A percentile compares a stretch with the other conserved stretches of the same genome.
Evolutionary conservation across 2,113 vertebrate genomes (phyloP).

Genomic region (Callionymus lyra): DNA sequence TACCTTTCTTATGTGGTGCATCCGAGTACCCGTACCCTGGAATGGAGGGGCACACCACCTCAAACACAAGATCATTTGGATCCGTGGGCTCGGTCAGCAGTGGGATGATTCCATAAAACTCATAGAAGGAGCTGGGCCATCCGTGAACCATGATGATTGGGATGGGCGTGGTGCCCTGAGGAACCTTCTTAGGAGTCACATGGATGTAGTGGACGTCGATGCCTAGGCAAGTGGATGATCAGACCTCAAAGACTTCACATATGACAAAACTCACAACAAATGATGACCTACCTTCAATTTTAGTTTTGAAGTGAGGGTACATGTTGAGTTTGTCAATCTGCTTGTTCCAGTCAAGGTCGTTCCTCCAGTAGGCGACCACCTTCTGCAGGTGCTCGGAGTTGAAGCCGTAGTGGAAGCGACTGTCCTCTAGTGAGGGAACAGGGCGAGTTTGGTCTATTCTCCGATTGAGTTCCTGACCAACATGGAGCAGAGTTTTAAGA

Average conservation of each 20-base stretch:
- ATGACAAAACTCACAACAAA: background rate
- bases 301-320: constrained; percentile 80
- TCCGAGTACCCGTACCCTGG: constrained; percentile 86
- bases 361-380: constrained; percentile 80
- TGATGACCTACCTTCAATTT: constrained; percentile 73
- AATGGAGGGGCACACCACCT: constrained; percentile 84
- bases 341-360: constrained; percentile 76
- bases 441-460: constrained; percentile 72
- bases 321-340: constrained; percentile 77
- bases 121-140: constrained; percentile 84
- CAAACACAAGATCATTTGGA: constrained; percentile 61
- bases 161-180: constrained; percentile 45
- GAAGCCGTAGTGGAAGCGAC: constrained; percentile 78
- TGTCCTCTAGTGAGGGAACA: constrained; percentile 65
- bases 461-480: constrained; percentile 69
- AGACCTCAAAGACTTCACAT: background rate
- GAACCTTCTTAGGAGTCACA: constrained; percentile 66
- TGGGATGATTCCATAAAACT: constrained; percentile 80
- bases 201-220: constrained; percentile 79
- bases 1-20: constrained; percentile 71
- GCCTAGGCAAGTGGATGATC: constrained; percentile 49
- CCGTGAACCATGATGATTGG: constrained; percentile 83
- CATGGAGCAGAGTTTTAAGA: too few species aligned
- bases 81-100: constrained; percentile 66
- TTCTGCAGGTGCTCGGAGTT: constrained; percentile 73